Evolutionary conservation across 2,888 invertebrate species (phyloP).

Genomic region (Orchestes rusci): DNA sequence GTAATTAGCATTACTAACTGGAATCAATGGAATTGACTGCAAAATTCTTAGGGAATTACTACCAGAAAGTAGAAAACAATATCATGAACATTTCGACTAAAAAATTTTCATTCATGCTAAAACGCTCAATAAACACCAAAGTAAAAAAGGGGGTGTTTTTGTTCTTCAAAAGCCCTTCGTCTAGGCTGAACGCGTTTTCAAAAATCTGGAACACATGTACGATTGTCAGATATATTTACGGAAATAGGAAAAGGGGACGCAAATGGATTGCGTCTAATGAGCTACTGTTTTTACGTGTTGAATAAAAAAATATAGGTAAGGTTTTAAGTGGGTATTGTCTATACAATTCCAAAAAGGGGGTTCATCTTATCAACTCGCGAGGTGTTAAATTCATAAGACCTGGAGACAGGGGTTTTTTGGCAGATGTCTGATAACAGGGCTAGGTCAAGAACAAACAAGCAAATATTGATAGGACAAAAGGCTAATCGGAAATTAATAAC

Average conservation of each 20-base stretch:
- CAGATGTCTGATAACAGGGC: conserved; percentile 15
- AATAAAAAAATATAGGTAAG: conserved; percentile 9
- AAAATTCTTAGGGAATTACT: too few species aligned
- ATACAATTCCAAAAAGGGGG: conserved; percentile 16
- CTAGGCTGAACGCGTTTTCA: conserved; percentile 9
- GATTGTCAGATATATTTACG: conserved; percentile 19
- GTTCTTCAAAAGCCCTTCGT: conserved; percentile 8
- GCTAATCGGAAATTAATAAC: conserved; percentile 20
- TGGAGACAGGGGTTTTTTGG: conserved; percentile 5
- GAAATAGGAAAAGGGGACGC: conserved; percentile 19
- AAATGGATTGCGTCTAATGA: too few species aligned
- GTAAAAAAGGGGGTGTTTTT: conserved; percentile 18
- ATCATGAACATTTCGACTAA: too few species aligned
- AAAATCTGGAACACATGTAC: conserved; percentile 22
- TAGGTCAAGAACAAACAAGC: conserved; percentile 20
- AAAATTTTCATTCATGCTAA: too few species aligned
- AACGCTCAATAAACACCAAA: conserved; percentile 7
- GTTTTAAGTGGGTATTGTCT: conserved; percentile 7
- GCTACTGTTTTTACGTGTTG: conserved; percentile 2
- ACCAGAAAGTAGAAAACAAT: too few species aligned
- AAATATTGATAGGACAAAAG: conserved; percentile 17
- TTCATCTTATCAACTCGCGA: not conserved
- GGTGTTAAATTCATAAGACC: conserved; percentile 10
- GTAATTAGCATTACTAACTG: too few species aligned
- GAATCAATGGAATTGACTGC: too few species aligned